A percentile compares a stretch with the other conserved stretches of the same genome.
Evolutionary conservation across 2,797 vertebrate species (phyloP).

Genomic region (Trichosurus vulpecula): DNA sequence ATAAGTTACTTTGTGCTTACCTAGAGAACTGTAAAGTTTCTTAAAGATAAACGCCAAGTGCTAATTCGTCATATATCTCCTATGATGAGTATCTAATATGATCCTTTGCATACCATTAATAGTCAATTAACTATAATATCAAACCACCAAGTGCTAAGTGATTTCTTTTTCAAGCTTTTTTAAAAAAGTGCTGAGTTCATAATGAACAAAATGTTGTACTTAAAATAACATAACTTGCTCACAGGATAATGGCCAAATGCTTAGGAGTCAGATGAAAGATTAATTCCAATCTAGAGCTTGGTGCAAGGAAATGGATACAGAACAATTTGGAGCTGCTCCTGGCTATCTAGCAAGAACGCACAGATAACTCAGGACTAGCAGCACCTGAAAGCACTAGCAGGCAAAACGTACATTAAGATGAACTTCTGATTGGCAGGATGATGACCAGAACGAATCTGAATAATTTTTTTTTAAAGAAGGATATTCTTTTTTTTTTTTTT

Average conservation of each 20-base stretch:
- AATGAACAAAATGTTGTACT: background rate
- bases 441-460: no score
- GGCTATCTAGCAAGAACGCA: background rate
- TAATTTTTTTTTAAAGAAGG: no score
- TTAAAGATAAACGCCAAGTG: no score
- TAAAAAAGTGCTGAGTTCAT: background rate
- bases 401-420: conserved; percentile 23
- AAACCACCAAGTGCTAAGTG: background rate
- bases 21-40: no score
- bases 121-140: background rate
- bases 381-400: conserved; percentile 5
- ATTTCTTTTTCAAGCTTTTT: background rate
- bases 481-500: no score
- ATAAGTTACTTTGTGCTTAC: no score
- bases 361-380: background rate
- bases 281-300: background rate
- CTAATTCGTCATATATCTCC: no score
- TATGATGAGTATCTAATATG: no score
- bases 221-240: background rate
- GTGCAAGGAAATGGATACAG: background rate
- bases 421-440: background rate
- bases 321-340: background rate
- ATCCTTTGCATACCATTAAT: background rate
- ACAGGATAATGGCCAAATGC: no score
- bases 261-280: background rate